Base-by-base conservation (phyloP, 2,888 invertebrate species). In the Epicampocera succincta region DNA sequence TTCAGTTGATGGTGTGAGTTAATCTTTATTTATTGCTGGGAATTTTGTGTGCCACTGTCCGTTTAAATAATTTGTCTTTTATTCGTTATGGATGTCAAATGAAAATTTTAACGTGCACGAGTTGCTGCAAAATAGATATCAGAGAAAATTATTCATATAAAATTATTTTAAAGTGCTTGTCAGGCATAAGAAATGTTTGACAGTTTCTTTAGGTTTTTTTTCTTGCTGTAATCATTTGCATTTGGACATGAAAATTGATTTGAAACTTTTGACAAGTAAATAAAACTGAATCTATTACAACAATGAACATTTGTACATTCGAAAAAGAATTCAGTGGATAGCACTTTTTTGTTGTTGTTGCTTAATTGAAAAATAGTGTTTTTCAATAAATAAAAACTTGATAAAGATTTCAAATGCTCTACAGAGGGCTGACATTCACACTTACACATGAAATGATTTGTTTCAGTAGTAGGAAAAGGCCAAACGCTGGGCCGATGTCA, bases 41-140 rank as follows among this genome's bases (percentile, higher is more conserved):
- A 66, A 66, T 15, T 52, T 71, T 38, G 11, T 46, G 8, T 15
- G 15, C 42, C 44, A 71, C 17, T 13, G 44, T 19, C 48, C 11
- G 17, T 60, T 9, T 42, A 19, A 17, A 72, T 52, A 25, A 40
- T 72, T 60, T 11, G 19, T 63, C 33, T 44, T 19, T 54, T 50
- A 58, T 19, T 74, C 42, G 72, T 48, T 63, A 72, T 63, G 76
- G 72, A 72, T 81, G 72, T 72, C 72, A 72, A 76, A 61, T 46
- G 50, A 56, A 21, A 65, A 44, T 66, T 72, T 72, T 48, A 60
- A 75, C 54, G 75, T 80, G 75, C 71, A 33, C 52, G 66, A 25
- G 60, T 48, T 21, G 52, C 40, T 80, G 71, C 52, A 38, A 29
- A 72, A 52, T 42, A 68, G 46, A 25, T 15, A 25, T 8, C 9